phyloP scores from a whole-genome alignment of 2,888 invertebrate genomes.

The Villa cingulata region DNA sequence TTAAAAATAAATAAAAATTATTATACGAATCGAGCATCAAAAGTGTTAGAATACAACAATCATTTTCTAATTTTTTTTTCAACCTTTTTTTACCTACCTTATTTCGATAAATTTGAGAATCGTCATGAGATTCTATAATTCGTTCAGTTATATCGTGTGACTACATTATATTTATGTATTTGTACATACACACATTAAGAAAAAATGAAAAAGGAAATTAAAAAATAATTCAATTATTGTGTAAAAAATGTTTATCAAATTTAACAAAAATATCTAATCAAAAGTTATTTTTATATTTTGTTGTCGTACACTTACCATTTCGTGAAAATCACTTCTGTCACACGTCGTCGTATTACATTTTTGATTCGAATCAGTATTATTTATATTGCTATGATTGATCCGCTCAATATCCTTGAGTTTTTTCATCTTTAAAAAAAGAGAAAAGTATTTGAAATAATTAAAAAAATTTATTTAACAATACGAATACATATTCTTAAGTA shows the following conservation, averaged over 20 bases:
- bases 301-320: constrained; percentile 20
- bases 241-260: no score
- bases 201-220: not conserved
- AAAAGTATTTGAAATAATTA: no score
- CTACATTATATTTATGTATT: no score
- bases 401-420: constrained; percentile 42
- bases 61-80: not conserved
- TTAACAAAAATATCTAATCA: no score
- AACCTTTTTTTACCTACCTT: constrained; percentile 28
- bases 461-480: no score
- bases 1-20: not conserved
- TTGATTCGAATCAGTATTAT: constrained; percentile 20
- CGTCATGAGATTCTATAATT: constrained; percentile 19
- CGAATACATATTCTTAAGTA: no score
- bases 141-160: constrained; percentile 22
- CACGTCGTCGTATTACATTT: constrained; percentile 20
- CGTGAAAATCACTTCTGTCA: constrained; percentile 18
- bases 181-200: not conserved
- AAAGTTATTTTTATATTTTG: no score
- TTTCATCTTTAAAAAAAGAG: no score
- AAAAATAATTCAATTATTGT: no score
- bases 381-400: constrained; percentile 23
- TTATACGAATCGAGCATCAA: not conserved
- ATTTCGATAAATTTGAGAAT: constrained; percentile 22
- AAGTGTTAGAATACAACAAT: not conserved